phyloP scores from a whole-genome alignment of 2,797 vertebrate genomes.

The Tenualosa ilisha region DNA sequence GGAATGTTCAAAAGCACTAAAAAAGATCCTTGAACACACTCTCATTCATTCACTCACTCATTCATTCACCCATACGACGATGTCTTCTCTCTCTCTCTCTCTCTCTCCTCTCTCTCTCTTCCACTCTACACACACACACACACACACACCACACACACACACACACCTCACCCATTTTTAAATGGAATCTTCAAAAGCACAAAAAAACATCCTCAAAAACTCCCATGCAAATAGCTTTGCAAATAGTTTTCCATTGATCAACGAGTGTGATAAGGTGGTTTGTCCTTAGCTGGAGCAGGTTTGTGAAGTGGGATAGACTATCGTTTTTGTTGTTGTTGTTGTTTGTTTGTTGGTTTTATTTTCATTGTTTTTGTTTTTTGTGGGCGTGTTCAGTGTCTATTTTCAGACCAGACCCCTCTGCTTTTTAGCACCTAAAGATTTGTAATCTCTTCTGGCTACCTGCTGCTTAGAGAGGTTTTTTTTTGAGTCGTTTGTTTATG shows the following conservation, averaged over 20 bases:
- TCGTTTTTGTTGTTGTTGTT: not conserved
- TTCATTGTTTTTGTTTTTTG: not conserved
- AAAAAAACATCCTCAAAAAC: not conserved
- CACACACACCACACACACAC: not conserved
- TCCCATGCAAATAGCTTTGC: not conserved
- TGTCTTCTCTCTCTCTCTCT: too few relatives aligned
- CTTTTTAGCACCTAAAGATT: not conserved
- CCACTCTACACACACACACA: not conserved
- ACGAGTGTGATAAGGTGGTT: not conserved
- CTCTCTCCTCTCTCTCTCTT: not conserved
- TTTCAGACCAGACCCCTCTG: not conserved
- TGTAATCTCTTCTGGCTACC: too few relatives aligned
- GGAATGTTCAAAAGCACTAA: too few relatives aligned
- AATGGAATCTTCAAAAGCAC: too few relatives aligned
- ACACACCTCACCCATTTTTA: not conserved
- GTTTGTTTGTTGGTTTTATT: not conserved
- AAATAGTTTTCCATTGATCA: not conserved
- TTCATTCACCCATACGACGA: too few relatives aligned
- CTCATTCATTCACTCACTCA: too few relatives aligned
- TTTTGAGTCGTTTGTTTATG: too few relatives aligned
- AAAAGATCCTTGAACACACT: not conserved
- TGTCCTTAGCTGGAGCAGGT: not conserved
- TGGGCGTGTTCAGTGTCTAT: not conserved
- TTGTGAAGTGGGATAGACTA: not conserved
- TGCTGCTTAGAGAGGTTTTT: not conserved